Conservation (phyloP, 2,113 vertebrate species). For the Grallaria varia region DNA sequence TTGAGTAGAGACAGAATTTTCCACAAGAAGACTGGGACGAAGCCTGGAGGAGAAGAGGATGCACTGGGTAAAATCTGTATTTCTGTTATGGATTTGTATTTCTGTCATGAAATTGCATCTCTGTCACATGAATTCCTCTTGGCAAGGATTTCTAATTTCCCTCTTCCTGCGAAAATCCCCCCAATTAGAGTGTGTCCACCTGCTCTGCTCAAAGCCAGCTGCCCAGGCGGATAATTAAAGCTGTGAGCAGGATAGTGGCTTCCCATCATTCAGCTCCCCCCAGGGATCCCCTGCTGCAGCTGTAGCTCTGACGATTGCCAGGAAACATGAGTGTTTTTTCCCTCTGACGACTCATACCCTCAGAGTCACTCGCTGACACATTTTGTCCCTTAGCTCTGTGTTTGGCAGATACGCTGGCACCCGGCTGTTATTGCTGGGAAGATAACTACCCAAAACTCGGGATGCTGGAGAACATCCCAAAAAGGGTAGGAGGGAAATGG, state of each 20-base stretch:
- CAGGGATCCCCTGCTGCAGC: neutral
- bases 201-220: neutral
- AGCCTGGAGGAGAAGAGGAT: neutral
- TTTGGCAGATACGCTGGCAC: neutral
- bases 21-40: neutral
- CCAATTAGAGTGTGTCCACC: neutral
- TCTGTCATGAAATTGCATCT: neutral
- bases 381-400: neutral
- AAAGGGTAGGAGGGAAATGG: accelerated
- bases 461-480: neutral
- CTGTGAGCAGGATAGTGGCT: neutral
- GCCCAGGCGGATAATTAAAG: neutral
- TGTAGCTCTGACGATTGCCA: neutral
- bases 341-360: neutral
- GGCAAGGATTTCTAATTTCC: neutral
- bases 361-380: accelerated
- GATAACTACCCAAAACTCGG: neutral
- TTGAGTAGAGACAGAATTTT: neutral
- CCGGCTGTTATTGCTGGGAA: neutral
- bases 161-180: neutral
- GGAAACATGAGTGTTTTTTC: accelerated
- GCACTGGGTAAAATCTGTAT: neutral
- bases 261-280: neutral
- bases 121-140: neutral
- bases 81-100: neutral